A percentile compares a stretch with the other conserved stretches of the same genome.
Evolutionary conservation across 2,888 invertebrate genomes (phyloP).

Genomic region (Clistopyga incitator): DNA sequence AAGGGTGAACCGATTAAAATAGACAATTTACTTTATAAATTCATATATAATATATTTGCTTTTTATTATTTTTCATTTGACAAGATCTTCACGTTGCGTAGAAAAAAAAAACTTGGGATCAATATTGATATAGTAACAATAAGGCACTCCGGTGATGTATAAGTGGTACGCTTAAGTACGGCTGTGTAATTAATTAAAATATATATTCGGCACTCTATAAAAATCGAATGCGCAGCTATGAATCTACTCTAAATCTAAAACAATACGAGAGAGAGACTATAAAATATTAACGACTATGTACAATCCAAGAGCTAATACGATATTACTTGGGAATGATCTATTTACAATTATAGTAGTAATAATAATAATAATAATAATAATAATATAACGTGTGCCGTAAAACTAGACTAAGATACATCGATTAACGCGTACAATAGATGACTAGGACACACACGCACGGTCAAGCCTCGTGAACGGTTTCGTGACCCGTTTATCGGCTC

Average conservation of each 20-base stretch:
- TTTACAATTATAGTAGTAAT: slow-evolving; percentile 72
- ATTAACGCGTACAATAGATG: slow-evolving; percentile 40
- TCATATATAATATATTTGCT: slow-evolving; percentile 50
- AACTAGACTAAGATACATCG: slow-evolving; percentile 28
- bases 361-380: slow-evolving; percentile 59
- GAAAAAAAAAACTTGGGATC: slow-evolving; percentile 70
- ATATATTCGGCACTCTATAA: background rate
- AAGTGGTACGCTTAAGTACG: slow-evolving; percentile 61
- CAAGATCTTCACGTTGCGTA: slow-evolving; percentile 72
- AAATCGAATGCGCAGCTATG: slow-evolving; percentile 23
- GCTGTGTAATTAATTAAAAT: slow-evolving; percentile 29
- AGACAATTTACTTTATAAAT: slow-evolving; percentile 30
- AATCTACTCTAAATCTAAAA: slow-evolving; percentile 28
- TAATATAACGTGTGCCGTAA: slow-evolving; percentile 28
- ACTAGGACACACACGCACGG: slow-evolving; percentile 62
- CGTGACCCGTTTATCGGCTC: slow-evolving; percentile 2
- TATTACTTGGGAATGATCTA: slow-evolving; percentile 78
- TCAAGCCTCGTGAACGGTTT: slow-evolving; percentile 35
- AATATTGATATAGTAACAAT: slow-evolving; percentile 31
- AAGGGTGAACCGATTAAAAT: background rate
- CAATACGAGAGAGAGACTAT: slow-evolving; percentile 54
- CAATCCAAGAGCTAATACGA: slow-evolving; percentile 66
- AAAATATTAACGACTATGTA: slow-evolving; percentile 59
- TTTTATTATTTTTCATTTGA: slow-evolving; percentile 64
- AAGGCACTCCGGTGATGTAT: slow-evolving; percentile 62